These are phyloP conservation scores for Pseudachorutes palmiensis DNA, from an alignment of 1,140 invertebrate species.

Conservation along the genomic window DNA sequence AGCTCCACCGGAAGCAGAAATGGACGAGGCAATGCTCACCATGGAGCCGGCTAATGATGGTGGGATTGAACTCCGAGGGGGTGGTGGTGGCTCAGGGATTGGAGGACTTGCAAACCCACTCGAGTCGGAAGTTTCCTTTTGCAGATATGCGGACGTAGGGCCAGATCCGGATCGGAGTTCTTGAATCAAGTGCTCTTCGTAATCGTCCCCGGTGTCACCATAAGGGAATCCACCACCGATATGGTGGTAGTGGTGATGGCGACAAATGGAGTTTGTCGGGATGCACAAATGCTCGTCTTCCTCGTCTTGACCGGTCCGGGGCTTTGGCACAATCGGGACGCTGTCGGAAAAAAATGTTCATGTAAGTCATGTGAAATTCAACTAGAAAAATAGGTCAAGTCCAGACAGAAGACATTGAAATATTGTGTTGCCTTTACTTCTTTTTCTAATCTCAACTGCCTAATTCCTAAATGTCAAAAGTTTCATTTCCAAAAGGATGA, in stretches of 20 bases:
- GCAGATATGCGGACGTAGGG: constrained; percentile 23
- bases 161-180: constrained; percentile 27
- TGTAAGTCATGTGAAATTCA: background rate
- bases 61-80: constrained; percentile 21
- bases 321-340: background rate
- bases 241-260: constrained; percentile 26
- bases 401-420: too few relatives aligned
- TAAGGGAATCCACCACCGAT: constrained; percentile 31
- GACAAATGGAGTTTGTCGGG: constrained; percentile 11
- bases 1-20: constrained; percentile 32
- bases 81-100: constrained; percentile 41
- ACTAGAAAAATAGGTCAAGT: background rate
- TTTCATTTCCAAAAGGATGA: too few relatives aligned
- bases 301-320: constrained; percentile 24
- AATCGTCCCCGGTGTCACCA: constrained; percentile 25
- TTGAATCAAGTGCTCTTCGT: constrained; percentile 33
- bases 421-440: too few relatives aligned
- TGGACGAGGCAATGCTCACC: constrained; percentile 42
- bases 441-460: too few relatives aligned
- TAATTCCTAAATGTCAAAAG: too few relatives aligned
- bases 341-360: constrained; percentile 7
- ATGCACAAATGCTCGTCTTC: constrained; percentile 9
- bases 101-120: constrained; percentile 41
- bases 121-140: constrained; percentile 31
- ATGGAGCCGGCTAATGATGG: constrained; percentile 43